phyloP scores from a whole-genome alignment of 2,888 invertebrate genomes.

The Perizoma affinitatum region DNA sequence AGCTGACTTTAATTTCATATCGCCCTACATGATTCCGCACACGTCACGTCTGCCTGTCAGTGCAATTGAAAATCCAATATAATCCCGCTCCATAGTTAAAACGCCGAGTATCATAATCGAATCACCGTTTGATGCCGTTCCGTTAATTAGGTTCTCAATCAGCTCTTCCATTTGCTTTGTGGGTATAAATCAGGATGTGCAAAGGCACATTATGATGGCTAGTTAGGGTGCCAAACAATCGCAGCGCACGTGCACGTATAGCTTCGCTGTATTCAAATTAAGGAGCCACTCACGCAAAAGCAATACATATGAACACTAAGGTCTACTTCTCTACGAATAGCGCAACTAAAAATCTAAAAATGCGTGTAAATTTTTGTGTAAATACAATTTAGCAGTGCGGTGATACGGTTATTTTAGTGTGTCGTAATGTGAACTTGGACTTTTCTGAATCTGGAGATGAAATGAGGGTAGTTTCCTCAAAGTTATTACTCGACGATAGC shows the following conservation, averaged over 20 bases:
- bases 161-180: slow-evolving; percentile 9
- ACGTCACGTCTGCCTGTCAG: slow-evolving; percentile 26
- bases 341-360: too few species aligned
- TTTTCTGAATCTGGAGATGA: too few species aligned
- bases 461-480: too few species aligned
- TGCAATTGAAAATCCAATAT: slow-evolving; percentile 30
- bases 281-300: too few species aligned
- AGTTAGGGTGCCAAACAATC: not conserved
- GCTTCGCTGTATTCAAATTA: too few species aligned
- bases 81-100: slow-evolving; percentile 15
- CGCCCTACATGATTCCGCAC: slow-evolving; percentile 21
- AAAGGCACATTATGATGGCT: not conserved
- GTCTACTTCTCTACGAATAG: too few species aligned
- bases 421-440: too few species aligned
- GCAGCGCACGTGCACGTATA: not conserved
- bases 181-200: not conserved
- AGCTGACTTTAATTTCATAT: slow-evolving; percentile 20
- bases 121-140: slow-evolving; percentile 14
- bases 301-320: too few species aligned
- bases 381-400: too few species aligned
- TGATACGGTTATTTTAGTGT: too few species aligned
- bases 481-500: too few species aligned
- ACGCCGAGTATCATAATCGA: slow-evolving; percentile 19
- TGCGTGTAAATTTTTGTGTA: too few species aligned
- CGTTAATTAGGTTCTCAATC: slow-evolving; percentile 24